Percentiles rank a stretch among this genome's conserved stretches.
Conservation (phyloP, 2,888 invertebrate species). For the Platycnemis pennipes region DNA sequence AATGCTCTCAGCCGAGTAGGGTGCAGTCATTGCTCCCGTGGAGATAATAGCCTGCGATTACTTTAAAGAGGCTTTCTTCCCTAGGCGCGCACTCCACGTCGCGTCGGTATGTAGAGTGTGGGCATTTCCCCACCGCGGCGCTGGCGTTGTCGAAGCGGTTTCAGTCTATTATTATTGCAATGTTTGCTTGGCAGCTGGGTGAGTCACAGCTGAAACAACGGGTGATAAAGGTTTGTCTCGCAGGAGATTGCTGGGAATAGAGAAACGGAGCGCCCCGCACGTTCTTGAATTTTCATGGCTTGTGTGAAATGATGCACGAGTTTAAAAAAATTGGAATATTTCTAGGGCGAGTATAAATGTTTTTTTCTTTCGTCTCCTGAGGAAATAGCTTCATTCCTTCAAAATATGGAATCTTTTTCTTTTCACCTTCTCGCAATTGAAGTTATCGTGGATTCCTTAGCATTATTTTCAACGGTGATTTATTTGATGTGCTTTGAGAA, state of each 20-base stretch:
- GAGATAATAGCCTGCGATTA: slow-evolving; percentile 59
- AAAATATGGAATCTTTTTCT: too few relatives aligned
- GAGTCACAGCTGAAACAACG: slow-evolving; percentile 22
- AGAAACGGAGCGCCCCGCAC: background rate
- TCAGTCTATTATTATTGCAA: slow-evolving; percentile 38
- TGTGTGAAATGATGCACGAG: background rate
- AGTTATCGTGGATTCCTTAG: too few relatives aligned
- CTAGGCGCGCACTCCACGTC: slow-evolving; percentile 17
- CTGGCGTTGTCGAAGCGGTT: slow-evolving; percentile 23
- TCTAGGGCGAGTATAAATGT: background rate
- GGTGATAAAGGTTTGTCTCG: slow-evolving; percentile 19
- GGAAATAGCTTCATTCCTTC: too few relatives aligned
- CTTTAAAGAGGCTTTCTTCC: slow-evolving; percentile 58
- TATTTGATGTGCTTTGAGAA: too few relatives aligned
- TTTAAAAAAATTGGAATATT: background rate
- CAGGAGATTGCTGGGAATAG: background rate
- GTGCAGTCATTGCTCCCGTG: slow-evolving; percentile 37
- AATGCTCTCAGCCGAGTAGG: slow-evolving; percentile 35
- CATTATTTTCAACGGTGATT: too few relatives aligned
- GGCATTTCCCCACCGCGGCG: background rate
- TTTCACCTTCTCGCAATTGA: too few relatives aligned
- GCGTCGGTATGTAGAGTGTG: background rate
- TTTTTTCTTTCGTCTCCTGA: background rate
- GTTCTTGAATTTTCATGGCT: background rate
- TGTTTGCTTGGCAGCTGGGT: slow-evolving; percentile 52